A percentile compares a stretch with the other conserved stretches of the same genome.
Evolutionary conservation across 2,888 invertebrate species (phyloP).

Genomic region (Chloroclystis v-ata): DNA sequence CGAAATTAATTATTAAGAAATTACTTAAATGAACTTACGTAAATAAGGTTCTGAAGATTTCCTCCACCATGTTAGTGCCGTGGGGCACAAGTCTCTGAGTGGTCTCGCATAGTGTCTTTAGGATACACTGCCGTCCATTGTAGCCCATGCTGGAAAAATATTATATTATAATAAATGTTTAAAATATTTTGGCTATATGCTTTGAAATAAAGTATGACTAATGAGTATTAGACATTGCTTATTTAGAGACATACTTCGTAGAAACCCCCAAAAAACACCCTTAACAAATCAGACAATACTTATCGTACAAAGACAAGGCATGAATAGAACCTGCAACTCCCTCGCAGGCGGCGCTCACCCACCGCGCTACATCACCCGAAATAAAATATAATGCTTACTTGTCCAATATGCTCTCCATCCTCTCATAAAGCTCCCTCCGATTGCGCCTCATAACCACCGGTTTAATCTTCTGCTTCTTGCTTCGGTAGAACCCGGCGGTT

Average conservation of each 20-base stretch:
- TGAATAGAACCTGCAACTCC: too few species aligned
- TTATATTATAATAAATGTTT: not conserved
- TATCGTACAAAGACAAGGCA: too few species aligned
- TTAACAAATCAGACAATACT: too few species aligned
- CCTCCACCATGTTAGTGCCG: conserved; percentile 78
- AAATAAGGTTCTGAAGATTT: conserved; percentile 81
- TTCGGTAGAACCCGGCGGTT: conserved; percentile 49
- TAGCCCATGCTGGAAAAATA: conserved; percentile 81
- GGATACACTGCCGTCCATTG: conserved; percentile 81
- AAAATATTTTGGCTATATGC: too few species aligned
- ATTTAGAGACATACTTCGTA: too few species aligned
- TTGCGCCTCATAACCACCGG: conserved; percentile 71
- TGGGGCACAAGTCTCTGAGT: conserved; percentile 76
- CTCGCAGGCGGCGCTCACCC: too few species aligned
- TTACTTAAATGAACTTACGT: conserved; percentile 63
- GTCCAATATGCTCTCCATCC: conserved; percentile 82
- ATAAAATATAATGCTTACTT: conserved; percentile 77
- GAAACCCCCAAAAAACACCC: too few species aligned
- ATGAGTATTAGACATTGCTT: too few species aligned
- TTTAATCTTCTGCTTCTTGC: conserved; percentile 44
- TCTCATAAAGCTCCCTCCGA: conserved; percentile 82
- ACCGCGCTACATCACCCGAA: too few species aligned
- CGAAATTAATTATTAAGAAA: too few species aligned
- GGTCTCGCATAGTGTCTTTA: conserved; percentile 83
- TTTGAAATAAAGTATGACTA: too few species aligned